phyloP scores from a whole-genome alignment of 2,797 vertebrate genomes.

The Chelonia mydas region DNA sequence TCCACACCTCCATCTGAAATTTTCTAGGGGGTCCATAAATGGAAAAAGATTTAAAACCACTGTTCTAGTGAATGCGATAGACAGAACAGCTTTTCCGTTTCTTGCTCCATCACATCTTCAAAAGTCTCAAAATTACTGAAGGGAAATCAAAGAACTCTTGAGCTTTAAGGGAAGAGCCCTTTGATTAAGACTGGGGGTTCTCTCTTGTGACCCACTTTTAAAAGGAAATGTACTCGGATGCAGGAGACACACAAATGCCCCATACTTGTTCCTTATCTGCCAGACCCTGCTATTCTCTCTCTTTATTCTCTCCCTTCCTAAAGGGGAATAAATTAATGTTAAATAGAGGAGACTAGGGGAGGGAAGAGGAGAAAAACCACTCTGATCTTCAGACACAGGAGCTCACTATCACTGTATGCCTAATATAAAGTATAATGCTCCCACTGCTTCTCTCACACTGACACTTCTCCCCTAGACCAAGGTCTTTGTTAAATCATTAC shows the following conservation, averaged over 20 bases:
- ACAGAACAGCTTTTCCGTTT: not conserved
- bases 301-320: not conserved
- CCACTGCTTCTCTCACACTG: not conserved
- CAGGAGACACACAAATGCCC: rapidly evolving
- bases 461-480: not conserved
- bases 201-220: not conserved
- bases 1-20: not conserved
- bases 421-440: not conserved
- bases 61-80: not conserved
- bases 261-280: rapidly evolving
- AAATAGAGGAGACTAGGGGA: constrained; percentile 40
- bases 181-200: not conserved
- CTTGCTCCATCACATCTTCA: not conserved
- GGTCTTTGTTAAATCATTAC: not conserved
- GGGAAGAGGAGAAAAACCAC: constrained; percentile 57
- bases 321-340: constrained; percentile 40
- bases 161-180: not conserved
- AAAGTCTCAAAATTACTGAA: not conserved
- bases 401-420: not conserved
- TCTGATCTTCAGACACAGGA: constrained; percentile 48
- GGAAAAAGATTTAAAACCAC: not conserved
- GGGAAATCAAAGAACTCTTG: not conserved
- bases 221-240: not conserved
- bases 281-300: not conserved
- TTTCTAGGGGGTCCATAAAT: not conserved